Percentiles rank a stretch among this genome's conserved stretches.
phyloP scores from a whole-genome alignment of 2,797 vertebrate genomes.

The Mycteria americana region DNA sequence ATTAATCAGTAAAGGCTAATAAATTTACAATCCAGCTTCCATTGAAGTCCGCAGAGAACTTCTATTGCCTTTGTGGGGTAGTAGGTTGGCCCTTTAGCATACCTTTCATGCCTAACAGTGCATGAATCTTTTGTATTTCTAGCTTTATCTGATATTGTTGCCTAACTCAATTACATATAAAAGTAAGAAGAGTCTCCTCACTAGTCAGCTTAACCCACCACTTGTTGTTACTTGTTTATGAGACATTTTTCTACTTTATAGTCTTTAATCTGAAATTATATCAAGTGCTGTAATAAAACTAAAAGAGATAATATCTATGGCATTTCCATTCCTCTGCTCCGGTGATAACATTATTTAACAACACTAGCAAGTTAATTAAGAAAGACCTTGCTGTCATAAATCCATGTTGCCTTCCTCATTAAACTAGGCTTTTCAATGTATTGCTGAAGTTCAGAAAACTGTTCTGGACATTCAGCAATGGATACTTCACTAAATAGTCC shows the following conservation, averaged over 20 bases:
- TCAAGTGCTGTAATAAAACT: slow-evolving; percentile 64
- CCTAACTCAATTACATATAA: slow-evolving; percentile 42
- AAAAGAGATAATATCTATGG: slow-evolving; percentile 66
- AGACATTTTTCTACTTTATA: slow-evolving; percentile 67
- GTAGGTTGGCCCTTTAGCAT: slow-evolving; percentile 39
- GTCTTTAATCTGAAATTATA: slow-evolving; percentile 70
- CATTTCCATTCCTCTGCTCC: slow-evolving; percentile 64
- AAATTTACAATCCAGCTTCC: slow-evolving; percentile 11
- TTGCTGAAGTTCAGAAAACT: slow-evolving; percentile 51
- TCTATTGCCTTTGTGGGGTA: slow-evolving; percentile 25
- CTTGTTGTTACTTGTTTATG: slow-evolving; percentile 63
- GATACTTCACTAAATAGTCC: neutral
- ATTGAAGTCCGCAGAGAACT: neutral
- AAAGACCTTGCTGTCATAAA: slow-evolving; percentile 70
- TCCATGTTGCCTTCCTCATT: slow-evolving; percentile 54
- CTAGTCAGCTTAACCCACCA: slow-evolving; percentile 25
- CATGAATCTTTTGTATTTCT: slow-evolving; percentile 63
- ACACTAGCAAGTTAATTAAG: slow-evolving; percentile 70
- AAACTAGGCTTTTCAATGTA: slow-evolving; percentile 29
- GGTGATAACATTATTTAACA: slow-evolving; percentile 72
- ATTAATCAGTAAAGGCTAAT: slow-evolving; percentile 39
- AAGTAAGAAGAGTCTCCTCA: slow-evolving; percentile 18
- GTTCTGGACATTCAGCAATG: slow-evolving; percentile 15
- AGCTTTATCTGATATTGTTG: slow-evolving; percentile 60
- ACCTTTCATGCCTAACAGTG: slow-evolving; percentile 59